Evolutionary conservation across 2,888 invertebrate species (phyloP).

Genomic region (Hypsopygia costalis): DNA sequence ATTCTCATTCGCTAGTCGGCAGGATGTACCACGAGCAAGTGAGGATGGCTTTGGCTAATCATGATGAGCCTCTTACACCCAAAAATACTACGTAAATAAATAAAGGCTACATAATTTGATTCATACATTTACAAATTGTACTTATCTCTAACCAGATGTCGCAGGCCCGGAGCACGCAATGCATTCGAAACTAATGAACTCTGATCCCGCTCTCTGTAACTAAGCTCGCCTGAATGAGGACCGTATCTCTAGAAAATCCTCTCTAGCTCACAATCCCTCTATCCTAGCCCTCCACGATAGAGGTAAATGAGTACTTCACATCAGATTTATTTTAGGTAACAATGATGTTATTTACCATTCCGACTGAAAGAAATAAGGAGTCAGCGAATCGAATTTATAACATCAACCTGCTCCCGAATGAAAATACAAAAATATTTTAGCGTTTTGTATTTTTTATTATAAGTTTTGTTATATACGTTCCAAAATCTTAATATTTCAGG

Average conservation of each 20-base stretch:
- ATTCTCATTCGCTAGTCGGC: too few relatives aligned
- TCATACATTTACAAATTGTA: background rate
- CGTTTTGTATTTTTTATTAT: too few relatives aligned
- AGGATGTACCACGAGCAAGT: too few relatives aligned
- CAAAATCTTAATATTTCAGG: too few relatives aligned
- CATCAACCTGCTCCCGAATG: too few relatives aligned
- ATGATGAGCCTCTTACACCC: too few relatives aligned
- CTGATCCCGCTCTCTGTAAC: conserved; percentile 16
- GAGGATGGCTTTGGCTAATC: too few relatives aligned
- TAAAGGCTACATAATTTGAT: too few relatives aligned
- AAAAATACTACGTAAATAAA: too few relatives aligned
- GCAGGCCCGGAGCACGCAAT: conserved; percentile 33
- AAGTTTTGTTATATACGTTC: too few relatives aligned
- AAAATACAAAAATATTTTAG: too few relatives aligned
- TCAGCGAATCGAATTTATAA: background rate
- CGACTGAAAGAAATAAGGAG: background rate
- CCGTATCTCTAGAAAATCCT: conserved; percentile 4
- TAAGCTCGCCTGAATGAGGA: conserved; percentile 18
- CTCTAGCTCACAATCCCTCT: conserved; percentile 11
- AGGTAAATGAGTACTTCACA: conserved; percentile 12
- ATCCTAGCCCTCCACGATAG: conserved; percentile 13
- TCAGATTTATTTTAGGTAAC: conserved; percentile 5
- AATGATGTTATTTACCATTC: background rate
- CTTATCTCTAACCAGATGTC: background rate
- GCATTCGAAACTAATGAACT: conserved; percentile 38